Evolutionary conservation across 2,888 invertebrate species (phyloP), one percentile per base, ranked within the genome.

Genomic region (Prosapia bicincta): DNA sequence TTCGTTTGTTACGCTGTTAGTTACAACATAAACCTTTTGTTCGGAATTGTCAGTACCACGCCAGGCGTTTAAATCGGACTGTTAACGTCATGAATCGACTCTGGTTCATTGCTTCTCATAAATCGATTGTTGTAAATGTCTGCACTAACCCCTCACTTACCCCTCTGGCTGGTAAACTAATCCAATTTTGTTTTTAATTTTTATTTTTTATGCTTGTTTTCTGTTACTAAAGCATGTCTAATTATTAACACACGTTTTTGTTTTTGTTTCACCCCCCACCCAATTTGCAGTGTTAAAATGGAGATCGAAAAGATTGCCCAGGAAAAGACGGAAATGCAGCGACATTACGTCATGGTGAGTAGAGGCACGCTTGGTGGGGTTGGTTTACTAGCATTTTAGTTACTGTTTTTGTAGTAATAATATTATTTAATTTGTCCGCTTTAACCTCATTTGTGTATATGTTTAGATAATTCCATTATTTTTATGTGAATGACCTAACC

Each of bases 331-430:
- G 93, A 94, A 87, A 93, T 94, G 91, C 94, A 94, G 86, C 88
- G 94, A 85, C 93, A 94, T 87, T 94, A 94, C 87, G 93, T 94
- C 79, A 93, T 94, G 93, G 93, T 93, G 86, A 90, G 92, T 88
- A 77, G 66, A 20, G 1, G 66, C 68, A 13, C 5, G 66, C 7
- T 3, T 68, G 5, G 30, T 9, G 32, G 15, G 20, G 74, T 20
- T n/a, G 28, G 26, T 28, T 67, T 30, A n/a, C n/a, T n/a, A n/a
- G n/a, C n/a, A n/a, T n/a, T n/a, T n/a, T n/a, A n/a, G n/a, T n/a
- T n/a, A n/a, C n/a, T n/a, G n/a, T n/a, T n/a, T n/a, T n/a, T n/a
- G n/a, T n/a, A n/a, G n/a, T n/a, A n/a, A n/a, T n/a, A n/a, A n/a
- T n/a, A n/a, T n/a, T n/a, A n/a, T n/a, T n/a, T n/a, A n/a, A n/a